phyloP scores from a whole-genome alignment of 1,140 invertebrate genomes.

The Drosophila prosaltans region DNA sequence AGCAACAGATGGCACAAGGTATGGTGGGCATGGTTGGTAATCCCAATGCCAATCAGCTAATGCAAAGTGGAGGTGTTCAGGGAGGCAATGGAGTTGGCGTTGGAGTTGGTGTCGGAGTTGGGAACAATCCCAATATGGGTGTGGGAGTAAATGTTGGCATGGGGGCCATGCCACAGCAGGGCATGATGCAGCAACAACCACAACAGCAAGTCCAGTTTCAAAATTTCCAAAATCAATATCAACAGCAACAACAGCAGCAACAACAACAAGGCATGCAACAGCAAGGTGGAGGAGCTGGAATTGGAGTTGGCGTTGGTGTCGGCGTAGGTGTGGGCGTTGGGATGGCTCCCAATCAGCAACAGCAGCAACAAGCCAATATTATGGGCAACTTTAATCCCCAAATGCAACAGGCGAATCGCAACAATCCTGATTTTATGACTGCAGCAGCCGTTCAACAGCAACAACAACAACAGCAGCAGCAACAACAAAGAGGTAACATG shows the following conservation, averaged over 20 bases:
- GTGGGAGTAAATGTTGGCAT: constrained; percentile 42
- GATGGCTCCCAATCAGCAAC: constrained; percentile 62
- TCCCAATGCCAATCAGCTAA: constrained; percentile 81
- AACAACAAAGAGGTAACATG: constrained; percentile 56
- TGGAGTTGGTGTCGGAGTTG: constrained; percentile 41
- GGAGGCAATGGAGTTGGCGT: constrained; percentile 62
- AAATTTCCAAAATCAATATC: constrained; percentile 77
- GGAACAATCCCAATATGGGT: constrained; percentile 18
- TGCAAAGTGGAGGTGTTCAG: constrained; percentile 56
- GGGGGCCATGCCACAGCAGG: constrained; percentile 74
- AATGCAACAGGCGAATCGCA: constrained; percentile 81
- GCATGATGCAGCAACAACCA: constrained; percentile 68
- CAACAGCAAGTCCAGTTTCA: constrained; percentile 77
- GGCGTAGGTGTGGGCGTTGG: constrained; percentile 78
- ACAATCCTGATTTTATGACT: constrained; percentile 83
- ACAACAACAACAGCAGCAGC: constrained; percentile 83
- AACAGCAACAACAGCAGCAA: constrained; percentile 69
- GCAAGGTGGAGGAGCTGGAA: constrained; percentile 51
- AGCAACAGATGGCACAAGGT: constrained; percentile 83
- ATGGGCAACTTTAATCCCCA: constrained; percentile 81
- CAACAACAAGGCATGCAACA: constrained; percentile 71
- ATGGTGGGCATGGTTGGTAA: constrained; percentile 84
- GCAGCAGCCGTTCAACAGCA: constrained; percentile 61
- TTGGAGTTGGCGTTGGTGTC: constrained; percentile 21
- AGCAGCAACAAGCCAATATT: constrained; percentile 82